Evolutionary conservation across 2,797 vertebrate genomes (phyloP).

Genomic region (Oryzias sinensis): DNA sequence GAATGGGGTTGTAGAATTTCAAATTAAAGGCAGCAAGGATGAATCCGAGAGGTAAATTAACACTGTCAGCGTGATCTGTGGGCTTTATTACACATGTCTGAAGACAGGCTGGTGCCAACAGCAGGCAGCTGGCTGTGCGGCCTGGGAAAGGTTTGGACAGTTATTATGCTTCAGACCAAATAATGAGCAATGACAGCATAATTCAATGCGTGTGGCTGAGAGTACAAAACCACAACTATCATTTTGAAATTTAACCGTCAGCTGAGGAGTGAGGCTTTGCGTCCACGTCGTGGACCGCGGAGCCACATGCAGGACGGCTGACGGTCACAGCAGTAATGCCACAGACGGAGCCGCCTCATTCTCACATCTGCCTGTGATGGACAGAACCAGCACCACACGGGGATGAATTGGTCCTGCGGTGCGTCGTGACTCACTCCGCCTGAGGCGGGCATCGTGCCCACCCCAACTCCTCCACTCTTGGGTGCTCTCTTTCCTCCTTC

Average conservation of each 20-base stretch:
- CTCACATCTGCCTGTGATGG: slow-evolving; percentile 53
- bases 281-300: slow-evolving; percentile 29
- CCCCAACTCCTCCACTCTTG: slow-evolving; percentile 48
- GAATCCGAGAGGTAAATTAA: too few species aligned
- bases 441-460: slow-evolving; percentile 49
- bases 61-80: neutral
- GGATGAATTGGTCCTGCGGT: slow-evolving; percentile 67
- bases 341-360: slow-evolving; percentile 47
- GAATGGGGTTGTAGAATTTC: neutral
- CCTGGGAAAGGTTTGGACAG: neutral
- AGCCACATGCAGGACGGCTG: slow-evolving; percentile 18
- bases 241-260: slow-evolving; percentile 15
- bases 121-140: neutral
- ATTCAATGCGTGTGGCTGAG: slow-evolving; percentile 4
- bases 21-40: too few species aligned
- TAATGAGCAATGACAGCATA: slow-evolving; percentile 4
- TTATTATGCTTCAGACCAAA: slow-evolving; percentile 1
- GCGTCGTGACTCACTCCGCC: slow-evolving; percentile 69
- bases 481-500: slow-evolving; percentile 44
- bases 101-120: neutral
- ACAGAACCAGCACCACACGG: slow-evolving; percentile 52
- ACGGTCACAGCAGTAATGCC: slow-evolving; percentile 37
- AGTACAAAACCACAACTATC: neutral
- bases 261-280: slow-evolving; percentile 1
- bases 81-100: neutral